phyloP scores from a whole-genome alignment of 2,113 vertebrate genomes.

The Bubalus kerabau region DNA sequence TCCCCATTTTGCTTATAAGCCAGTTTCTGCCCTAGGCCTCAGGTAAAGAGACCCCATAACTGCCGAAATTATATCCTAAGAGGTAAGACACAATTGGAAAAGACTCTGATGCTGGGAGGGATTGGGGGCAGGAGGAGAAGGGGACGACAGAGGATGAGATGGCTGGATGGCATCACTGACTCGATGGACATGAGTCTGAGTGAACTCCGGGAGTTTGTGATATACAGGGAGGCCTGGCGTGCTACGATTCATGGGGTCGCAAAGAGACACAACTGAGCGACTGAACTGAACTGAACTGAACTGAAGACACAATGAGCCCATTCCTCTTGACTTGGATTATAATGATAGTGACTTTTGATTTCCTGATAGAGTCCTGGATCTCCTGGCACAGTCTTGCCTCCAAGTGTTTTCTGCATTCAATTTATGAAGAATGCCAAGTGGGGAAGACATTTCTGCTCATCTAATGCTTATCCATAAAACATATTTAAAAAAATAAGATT shows the following conservation, averaged over 20 bases:
- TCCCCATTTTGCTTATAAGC: not conserved
- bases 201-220: too few species aligned
- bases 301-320: not conserved
- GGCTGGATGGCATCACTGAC: too few species aligned
- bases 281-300: too few species aligned
- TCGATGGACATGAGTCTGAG: too few species aligned
- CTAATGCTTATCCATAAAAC: not conserved
- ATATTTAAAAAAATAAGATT: conserved; percentile 57
- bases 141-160: too few species aligned
- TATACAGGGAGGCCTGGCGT: too few species aligned
- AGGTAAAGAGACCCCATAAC: not conserved
- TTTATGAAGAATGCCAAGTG: conserved; percentile 54
- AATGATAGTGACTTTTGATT: not conserved
- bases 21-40: not conserved
- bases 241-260: too few species aligned
- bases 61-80: not conserved
- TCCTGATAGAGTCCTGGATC: not conserved
- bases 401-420: not conserved
- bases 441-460: conserved; percentile 49
- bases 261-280: too few species aligned
- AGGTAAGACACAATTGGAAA: not conserved
- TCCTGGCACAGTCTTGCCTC: not conserved
- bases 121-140: too few species aligned
- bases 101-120: too few species aligned
- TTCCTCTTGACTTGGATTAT: not conserved